Conservation (phyloP, 1,140 invertebrate species). For the Laupala kohalensis region DNA sequence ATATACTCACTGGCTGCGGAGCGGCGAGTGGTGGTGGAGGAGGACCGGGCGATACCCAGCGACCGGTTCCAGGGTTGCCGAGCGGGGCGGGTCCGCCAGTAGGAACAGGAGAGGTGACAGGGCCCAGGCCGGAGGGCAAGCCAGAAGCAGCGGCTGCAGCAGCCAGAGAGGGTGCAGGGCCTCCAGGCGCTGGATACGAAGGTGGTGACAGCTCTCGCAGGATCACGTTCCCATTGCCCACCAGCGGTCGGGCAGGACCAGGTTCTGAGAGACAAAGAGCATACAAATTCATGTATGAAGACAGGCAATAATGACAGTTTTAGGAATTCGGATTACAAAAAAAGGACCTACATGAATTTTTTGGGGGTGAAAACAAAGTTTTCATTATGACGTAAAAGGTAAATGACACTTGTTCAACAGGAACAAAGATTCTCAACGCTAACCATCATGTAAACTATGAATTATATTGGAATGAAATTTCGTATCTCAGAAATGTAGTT, state of each 20-base stretch:
- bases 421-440: too few species aligned
- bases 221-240: conserved; percentile 15
- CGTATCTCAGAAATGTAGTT: too few species aligned
- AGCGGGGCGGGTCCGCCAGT: background rate
- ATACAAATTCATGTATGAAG: background rate
- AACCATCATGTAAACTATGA: too few species aligned
- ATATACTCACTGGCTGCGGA: background rate
- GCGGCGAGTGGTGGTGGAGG: background rate
- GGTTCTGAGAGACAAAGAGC: background rate
- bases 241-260: background rate
- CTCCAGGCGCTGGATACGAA: background rate
- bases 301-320: too few species aligned
- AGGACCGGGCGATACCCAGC: background rate
- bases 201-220: conserved; percentile 10
- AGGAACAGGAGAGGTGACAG: background rate
- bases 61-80: background rate
- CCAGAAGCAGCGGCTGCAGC: background rate
- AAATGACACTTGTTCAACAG: too few species aligned
- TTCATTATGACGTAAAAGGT: too few species aligned
- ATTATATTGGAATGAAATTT: too few species aligned
- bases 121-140: background rate
- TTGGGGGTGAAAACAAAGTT: too few species aligned
- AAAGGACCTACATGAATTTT: too few species aligned
- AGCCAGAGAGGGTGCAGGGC: background rate
- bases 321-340: too few species aligned